phyloP scores from a whole-genome alignment of 1,140 invertebrate species.

The Drosophila pseudoananassae region DNA sequence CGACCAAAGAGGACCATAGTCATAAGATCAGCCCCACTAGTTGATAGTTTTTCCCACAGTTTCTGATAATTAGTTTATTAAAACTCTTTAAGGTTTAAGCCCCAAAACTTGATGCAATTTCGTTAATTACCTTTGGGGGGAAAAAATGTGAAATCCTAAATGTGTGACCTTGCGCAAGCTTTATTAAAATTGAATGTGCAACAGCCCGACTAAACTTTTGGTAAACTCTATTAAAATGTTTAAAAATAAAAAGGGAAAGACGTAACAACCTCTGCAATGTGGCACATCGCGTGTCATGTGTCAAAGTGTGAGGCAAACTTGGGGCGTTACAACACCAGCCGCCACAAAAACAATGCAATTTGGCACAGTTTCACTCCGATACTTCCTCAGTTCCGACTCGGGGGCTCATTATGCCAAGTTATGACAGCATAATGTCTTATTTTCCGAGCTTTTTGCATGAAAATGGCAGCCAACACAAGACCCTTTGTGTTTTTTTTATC shows the following conservation, averaged over 20 bases:
- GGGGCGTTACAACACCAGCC: slow-evolving; percentile 24
- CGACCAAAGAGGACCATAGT: slow-evolving; percentile 29
- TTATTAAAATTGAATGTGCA: slow-evolving; percentile 35
- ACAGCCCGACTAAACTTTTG: slow-evolving; percentile 26
- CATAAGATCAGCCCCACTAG: background rate
- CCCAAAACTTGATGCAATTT: slow-evolving; percentile 26
- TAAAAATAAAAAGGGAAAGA: slow-evolving; percentile 12
- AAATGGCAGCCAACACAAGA: slow-evolving; percentile 35
- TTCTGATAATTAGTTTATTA: too few species aligned
- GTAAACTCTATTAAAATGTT: slow-evolving; percentile 24
- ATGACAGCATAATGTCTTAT: slow-evolving; percentile 55
- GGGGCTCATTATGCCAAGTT: slow-evolving; percentile 58
- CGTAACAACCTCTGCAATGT: slow-evolving; percentile 41
- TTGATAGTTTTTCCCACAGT: background rate
- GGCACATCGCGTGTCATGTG: slow-evolving; percentile 68
- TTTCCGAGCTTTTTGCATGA: slow-evolving; percentile 31
- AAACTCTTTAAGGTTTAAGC: background rate
- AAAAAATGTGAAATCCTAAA: slow-evolving; percentile 25
- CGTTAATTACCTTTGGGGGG: slow-evolving; percentile 27
- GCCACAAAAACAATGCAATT: slow-evolving; percentile 58
- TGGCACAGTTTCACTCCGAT: slow-evolving; percentile 60
- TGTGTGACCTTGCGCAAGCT: slow-evolving; percentile 23
- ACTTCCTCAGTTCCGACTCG: slow-evolving; percentile 54
- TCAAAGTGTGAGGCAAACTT: slow-evolving; percentile 62
- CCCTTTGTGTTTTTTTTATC: slow-evolving; percentile 21